These are phyloP conservation scores for Lucifuga dentata DNA, from an alignment of 2,113 vertebrate species.

Conservation along the genomic window DNA sequence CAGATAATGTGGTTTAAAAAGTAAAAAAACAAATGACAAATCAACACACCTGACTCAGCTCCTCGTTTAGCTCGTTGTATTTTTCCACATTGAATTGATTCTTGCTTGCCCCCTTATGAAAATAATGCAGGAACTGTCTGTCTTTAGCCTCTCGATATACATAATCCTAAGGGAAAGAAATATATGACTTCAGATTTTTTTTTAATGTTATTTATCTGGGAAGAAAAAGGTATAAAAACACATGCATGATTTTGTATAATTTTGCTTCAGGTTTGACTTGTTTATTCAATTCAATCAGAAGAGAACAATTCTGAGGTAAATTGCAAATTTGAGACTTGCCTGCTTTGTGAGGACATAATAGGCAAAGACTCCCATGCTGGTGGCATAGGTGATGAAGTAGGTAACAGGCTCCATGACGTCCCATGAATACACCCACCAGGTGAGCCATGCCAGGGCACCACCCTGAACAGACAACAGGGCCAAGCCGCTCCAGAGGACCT, in stretches of 20 bases:
- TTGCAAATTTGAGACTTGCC: slow-evolving; percentile 73
- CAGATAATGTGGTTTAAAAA: background rate
- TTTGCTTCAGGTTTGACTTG: background rate
- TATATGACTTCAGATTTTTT: too few relatives aligned
- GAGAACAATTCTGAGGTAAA: background rate
- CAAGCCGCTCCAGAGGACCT: slow-evolving; percentile 88
- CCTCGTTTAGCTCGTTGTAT: slow-evolving; percentile 90
- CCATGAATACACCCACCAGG: slow-evolving; percentile 99
- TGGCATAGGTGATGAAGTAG: slow-evolving; percentile 92
- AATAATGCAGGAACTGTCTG: slow-evolving; percentile 91
- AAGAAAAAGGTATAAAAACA: background rate
- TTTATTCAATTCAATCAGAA: background rate
- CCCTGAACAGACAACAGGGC: slow-evolving; percentile 92
- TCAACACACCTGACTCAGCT: slow-evolving; percentile 86
- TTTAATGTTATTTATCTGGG: background rate
- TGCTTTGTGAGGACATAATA: slow-evolving; percentile 93
- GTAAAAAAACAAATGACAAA: background rate
- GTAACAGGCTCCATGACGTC: slow-evolving; percentile 98
- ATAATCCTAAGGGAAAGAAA: slow-evolving; percentile 86
- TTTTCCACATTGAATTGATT: slow-evolving; percentile 86
- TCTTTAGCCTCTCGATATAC: slow-evolving; percentile 86
- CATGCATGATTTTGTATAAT: background rate
- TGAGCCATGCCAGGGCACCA: slow-evolving; percentile 93
- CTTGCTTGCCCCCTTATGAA: slow-evolving; percentile 86
- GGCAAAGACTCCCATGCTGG: slow-evolving; percentile 90